Percentiles rank a stretch among this genome's conserved stretches.
Conservation (phyloP, 2,888 invertebrate genomes). For the Hyalella azteca region DNA sequence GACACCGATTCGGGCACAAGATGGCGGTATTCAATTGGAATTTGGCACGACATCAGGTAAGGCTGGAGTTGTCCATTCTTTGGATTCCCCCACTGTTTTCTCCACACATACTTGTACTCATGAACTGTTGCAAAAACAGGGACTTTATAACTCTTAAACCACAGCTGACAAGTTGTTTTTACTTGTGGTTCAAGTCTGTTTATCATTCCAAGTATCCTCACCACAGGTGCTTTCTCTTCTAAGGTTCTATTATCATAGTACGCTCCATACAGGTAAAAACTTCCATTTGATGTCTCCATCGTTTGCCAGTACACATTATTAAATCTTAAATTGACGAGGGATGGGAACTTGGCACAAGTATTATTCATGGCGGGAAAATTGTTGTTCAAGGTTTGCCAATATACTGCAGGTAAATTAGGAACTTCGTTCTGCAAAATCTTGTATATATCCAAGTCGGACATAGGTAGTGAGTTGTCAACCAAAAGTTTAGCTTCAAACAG, state of each 20-base stretch:
- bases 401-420: slow-evolving; percentile 83
- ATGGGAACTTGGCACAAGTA: slow-evolving; percentile 83
- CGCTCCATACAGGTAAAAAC: slow-evolving; percentile 87
- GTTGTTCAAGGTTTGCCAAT: slow-evolving; percentile 83
- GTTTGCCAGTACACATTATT: slow-evolving; percentile 95
- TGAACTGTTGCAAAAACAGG: slow-evolving; percentile 76
- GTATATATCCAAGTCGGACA: slow-evolving; percentile 70
- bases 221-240: slow-evolving; percentile 75
- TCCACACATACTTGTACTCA: slow-evolving; percentile 94
- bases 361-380: slow-evolving; percentile 73
- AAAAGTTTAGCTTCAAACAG: slow-evolving; percentile 67
- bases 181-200: slow-evolving; percentile 84
- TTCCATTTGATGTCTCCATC: slow-evolving; percentile 79
- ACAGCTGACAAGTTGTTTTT: slow-evolving; percentile 83
- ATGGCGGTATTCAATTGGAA: slow-evolving; percentile 70
- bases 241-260: slow-evolving; percentile 82
- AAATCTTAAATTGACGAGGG: slow-evolving; percentile 87
- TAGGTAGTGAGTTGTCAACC: slow-evolving; percentile 70
- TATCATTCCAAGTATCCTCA: slow-evolving; percentile 86
- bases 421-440: slow-evolving; percentile 72
- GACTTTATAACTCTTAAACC: slow-evolving; percentile 84
- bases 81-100: slow-evolving; percentile 92
- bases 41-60: slow-evolving; percentile 85
- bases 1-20: slow-evolving; percentile 83
- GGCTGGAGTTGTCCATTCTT: slow-evolving; percentile 90